Evolutionary conservation across 2,113 vertebrate species (phyloP), one percentile per base, ranked within the genome.

Genomic region (Climacteris rufus): DNA sequence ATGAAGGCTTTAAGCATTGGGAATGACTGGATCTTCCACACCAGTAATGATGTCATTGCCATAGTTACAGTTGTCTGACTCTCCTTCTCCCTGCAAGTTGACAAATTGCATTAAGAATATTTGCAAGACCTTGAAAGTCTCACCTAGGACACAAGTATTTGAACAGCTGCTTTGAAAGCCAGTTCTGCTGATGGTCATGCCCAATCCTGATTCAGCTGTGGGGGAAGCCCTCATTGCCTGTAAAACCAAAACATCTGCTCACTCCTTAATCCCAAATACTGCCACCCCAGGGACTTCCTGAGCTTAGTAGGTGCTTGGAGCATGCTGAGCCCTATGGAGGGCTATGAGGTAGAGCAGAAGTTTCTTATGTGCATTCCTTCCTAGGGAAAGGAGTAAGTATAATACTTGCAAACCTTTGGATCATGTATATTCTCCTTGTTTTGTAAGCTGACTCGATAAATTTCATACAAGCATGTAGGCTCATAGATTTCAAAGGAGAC

Each of bases 11-110:
- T 61, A 70, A 90, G 83, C 75, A 31, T 9, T 87, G 70, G 59
- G 35, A 89, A 60, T 5, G 18, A 54, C 60, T 82, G n/a, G 44
- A 37, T 94, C 82, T 93, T 80, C 66, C 0, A 3, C 87, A 88
- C 49, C 47, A 39, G 35, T 74, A 78, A 70, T 53, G 53, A 89
- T 83, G 42, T 94, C 70, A 94, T 87, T 88, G 83, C 85, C 57
- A 81, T 96, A 92, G 95, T 68, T 95, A 94, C 87, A 66, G 23
- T 24, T 49, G 11, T 94, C 63, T 52, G 50, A 63, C 47, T 90
- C 78, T 49, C 79, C 50, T 31, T 40, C 64, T 83, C 65, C 42
- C 69, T 82, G 44, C 18, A 47, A 91, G 65, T 20, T 30, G 15
- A 81, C 57, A 93, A 71, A 89, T 68, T 0, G 0, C 21, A n/a